Evolutionary conservation across 2,888 invertebrate genomes (phyloP), one percentile per base, ranked within the genome.

Genomic region (Melipona bicolor): DNA sequence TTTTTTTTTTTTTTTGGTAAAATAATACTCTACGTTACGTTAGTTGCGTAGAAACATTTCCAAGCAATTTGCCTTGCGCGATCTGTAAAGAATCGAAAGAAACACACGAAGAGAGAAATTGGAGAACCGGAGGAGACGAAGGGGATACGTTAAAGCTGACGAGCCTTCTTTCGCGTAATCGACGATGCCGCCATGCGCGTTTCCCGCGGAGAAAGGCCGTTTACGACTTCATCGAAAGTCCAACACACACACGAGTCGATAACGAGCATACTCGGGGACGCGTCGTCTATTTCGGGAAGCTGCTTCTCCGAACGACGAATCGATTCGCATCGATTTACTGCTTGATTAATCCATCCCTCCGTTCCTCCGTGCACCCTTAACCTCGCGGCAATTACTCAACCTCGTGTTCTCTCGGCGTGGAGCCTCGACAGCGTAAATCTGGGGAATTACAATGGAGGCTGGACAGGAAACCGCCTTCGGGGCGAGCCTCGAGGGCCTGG

Each of bases 171-270:
- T 92, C 91, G 91, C 87, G 91, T 92, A 93, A 94, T 94, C 92
- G 93, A 93, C 92, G 92, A 93, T 94, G 91, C 92, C 90, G 90
- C 92, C 92, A 92, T 91, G 93, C 70, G 82, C 78, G 87, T 90
- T 91, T 90, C 92, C 84, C 90, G 90, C 89, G 77, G 91, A 79
- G 90, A 87, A 85, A 88, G 84, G 32, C 36, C 85, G 83, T 92
- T 92, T 92, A 92, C 89, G 90, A 88, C 92, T 92, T 92, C 90
- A 92, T 92, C 89, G 24, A 21, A 89, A 90, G 27, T 36, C 27
- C 24, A 76, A 50, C 27, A 50, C 61, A 11, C 27, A 67, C 56
- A 49, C 24, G 64, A 88, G 81, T 86, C 79, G 81, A 78, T 67
- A 80, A 82, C 19, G 9, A 24, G 24, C 56, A 68, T n/a, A 27